Evolutionary conservation across 2,888 invertebrate species (phyloP).

Genomic region (Mythimna albipuncta): DNA sequence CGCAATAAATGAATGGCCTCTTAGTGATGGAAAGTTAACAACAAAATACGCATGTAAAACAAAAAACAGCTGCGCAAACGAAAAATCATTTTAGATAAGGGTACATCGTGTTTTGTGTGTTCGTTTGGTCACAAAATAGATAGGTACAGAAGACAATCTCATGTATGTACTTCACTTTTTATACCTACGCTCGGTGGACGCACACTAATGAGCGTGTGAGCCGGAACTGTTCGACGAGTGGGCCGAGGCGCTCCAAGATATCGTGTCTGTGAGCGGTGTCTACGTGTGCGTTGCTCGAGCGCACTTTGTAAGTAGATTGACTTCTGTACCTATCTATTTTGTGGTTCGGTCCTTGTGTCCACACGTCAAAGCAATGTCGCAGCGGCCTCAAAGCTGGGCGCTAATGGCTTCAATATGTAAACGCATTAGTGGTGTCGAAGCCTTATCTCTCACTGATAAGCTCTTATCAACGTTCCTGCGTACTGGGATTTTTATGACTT

Average conservation of each 20-base stretch:
- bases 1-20: too few relatives aligned
- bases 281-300: too few relatives aligned
- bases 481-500: conserved; percentile 55
- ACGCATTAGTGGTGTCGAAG: conserved; percentile 74
- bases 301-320: too few relatives aligned
- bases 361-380: conserved; percentile 35
- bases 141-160: too few relatives aligned
- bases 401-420: conserved; percentile 73
- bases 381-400: conserved; percentile 48
- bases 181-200: too few relatives aligned
- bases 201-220: too few relatives aligned
- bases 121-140: background rate
- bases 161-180: too few relatives aligned
- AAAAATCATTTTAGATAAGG: conserved; percentile 31
- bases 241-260: too few relatives aligned
- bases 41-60: background rate
- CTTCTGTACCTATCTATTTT: too few relatives aligned
- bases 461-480: conserved; percentile 62
- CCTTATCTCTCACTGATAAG: conserved; percentile 64
- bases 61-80: conserved; percentile 17
- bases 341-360: conserved; percentile 6
- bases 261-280: too few relatives aligned
- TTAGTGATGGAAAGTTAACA: conserved; percentile 15
- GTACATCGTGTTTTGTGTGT: background rate
- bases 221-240: too few relatives aligned